Conservation (phyloP, 2,113 vertebrate species). For the Lates calcarifer region DNA sequence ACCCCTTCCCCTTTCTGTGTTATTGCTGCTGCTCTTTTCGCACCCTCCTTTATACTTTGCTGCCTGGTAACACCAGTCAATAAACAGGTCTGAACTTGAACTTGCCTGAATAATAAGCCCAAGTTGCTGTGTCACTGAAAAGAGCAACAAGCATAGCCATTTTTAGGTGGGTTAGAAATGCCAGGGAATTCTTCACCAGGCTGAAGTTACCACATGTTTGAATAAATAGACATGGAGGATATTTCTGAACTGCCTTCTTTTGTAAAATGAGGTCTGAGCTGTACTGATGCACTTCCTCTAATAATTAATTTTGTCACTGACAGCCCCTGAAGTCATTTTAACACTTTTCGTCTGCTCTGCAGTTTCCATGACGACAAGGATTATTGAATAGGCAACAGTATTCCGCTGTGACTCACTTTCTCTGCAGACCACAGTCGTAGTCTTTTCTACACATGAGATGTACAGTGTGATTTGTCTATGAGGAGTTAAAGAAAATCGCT, state of each 20-base stretch:
- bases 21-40: neutral
- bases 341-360: slow-evolving; percentile 66
- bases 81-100: slow-evolving; percentile 40
- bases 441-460: slow-evolving; percentile 43
- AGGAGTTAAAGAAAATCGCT: slow-evolving; percentile 42
- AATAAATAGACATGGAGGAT: slow-evolving; percentile 5
- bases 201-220: slow-evolving; percentile 1
- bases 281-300: slow-evolving; percentile 32
- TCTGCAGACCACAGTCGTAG: slow-evolving; percentile 31
- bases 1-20: slow-evolving; percentile 4
- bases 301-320: slow-evolving; percentile 59
- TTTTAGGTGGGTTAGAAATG: neutral
- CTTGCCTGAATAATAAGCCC: slow-evolving; percentile 1
- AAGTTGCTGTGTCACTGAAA: slow-evolving; percentile 32
- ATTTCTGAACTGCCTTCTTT: neutral
- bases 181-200: slow-evolving; percentile 4
- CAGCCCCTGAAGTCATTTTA: slow-evolving; percentile 53
- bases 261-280: slow-evolving; percentile 12
- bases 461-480: slow-evolving; percentile 42
- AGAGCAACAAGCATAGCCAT: neutral
- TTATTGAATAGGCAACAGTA: slow-evolving; percentile 61
- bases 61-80: neutral
- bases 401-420: slow-evolving; percentile 65
- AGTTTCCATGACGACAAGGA: slow-evolving; percentile 79
- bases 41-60: neutral